phyloP scores from a whole-genome alignment of 92 coral and sea anemone species.

The Bergia puertoricense region DNA sequence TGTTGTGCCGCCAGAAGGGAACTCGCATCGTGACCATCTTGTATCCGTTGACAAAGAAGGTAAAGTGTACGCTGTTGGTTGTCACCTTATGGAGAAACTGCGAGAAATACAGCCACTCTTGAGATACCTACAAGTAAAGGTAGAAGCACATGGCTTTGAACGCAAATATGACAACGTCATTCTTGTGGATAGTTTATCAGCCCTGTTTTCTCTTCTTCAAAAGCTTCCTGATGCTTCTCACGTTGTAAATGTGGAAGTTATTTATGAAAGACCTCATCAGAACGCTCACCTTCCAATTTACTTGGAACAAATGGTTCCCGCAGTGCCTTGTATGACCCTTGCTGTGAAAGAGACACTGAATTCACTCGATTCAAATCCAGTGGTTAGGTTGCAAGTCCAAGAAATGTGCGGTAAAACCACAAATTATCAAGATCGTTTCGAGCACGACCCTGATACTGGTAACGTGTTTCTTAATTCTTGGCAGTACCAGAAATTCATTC shows the following conservation, averaged over 20 bases:
- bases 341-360: constrained; percentile 4
- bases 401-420: constrained; percentile 14
- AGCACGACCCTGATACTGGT: constrained; percentile 1
- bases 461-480: not conserved
- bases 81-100: constrained; percentile 2
- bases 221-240: not conserved
- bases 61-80: not conserved
- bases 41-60: not conserved
- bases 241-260: not conserved
- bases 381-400: constrained; percentile 23
- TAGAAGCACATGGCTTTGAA: constrained; percentile 29
- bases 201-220: constrained; percentile 8
- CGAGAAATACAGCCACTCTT: constrained; percentile 4
- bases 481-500: constrained; percentile 25
- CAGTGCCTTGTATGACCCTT: constrained; percentile 17
- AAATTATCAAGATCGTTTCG: constrained; percentile 27
- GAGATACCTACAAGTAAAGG: constrained; percentile 19
- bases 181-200: not conserved
- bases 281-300: constrained; percentile 34
- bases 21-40: not conserved
- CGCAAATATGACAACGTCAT: constrained; percentile 36
- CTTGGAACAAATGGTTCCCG: constrained; percentile 35
- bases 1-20: not conserved
- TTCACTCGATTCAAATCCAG: constrained; percentile 7
- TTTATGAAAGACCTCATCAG: constrained; percentile 29